These are phyloP conservation scores for Gibbula magus DNA, from an alignment of 2,888 invertebrate species.

Conservation along the genomic window DNA sequence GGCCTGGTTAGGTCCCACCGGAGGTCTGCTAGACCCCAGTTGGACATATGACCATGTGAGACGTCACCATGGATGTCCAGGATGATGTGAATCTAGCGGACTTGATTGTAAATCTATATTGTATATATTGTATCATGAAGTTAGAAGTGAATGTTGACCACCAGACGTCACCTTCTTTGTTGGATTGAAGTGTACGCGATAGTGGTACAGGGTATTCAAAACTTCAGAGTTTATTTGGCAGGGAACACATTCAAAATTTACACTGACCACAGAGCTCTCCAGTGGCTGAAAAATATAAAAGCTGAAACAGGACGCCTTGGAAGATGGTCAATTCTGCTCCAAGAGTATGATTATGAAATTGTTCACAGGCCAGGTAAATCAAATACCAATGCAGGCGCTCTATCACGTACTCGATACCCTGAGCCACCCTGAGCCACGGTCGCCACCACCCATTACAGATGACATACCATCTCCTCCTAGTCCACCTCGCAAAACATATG, in stretches of 20 bases:
- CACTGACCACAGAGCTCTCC: not conserved
- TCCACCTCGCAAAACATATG: not conserved
- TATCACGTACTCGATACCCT: not conserved
- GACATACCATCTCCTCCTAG: not conserved
- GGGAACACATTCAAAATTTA: conserved; percentile 13
- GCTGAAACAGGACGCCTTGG: conserved; percentile 20
- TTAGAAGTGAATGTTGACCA: too few relatives aligned
- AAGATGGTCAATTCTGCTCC: conserved; percentile 39
- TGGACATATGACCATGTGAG: too few relatives aligned
- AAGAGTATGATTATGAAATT: conserved; percentile 30
- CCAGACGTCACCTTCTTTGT: too few relatives aligned
- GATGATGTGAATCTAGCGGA: too few relatives aligned
- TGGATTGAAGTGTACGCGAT: too few relatives aligned
- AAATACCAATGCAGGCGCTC: not conserved
- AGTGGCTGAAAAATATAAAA: not conserved
- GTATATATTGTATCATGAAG: too few relatives aligned
- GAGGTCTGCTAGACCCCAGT: too few relatives aligned
- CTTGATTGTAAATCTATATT: too few relatives aligned
- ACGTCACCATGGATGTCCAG: too few relatives aligned
- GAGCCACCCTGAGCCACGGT: too few relatives aligned
- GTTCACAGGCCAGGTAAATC: not conserved
- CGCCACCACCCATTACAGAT: not conserved
- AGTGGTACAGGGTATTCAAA: conserved; percentile 29
- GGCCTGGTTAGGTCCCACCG: too few relatives aligned
- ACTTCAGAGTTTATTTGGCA: conserved; percentile 30